Evolutionary conservation across 1,140 invertebrate species (phyloP).

Genomic region (Hylaeus volcanicus): DNA sequence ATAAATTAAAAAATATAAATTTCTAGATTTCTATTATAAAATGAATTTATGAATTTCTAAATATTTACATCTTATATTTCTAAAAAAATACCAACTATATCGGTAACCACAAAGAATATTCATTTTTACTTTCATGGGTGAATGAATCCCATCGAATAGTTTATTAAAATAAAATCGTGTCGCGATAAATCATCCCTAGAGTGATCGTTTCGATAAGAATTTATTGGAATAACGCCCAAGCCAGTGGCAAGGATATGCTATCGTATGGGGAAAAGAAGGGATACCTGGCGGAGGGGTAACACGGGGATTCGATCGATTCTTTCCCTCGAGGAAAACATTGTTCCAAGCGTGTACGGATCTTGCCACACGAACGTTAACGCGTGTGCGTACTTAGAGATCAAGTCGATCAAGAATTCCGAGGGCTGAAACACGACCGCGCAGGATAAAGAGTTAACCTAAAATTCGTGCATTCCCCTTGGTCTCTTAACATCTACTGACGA

Average conservation of each 20-base stretch:
- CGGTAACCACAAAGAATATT: too few species aligned
- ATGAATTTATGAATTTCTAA: too few species aligned
- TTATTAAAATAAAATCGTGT: too few species aligned
- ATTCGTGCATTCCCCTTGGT: not conserved
- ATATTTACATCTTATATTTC: too few species aligned
- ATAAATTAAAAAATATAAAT: too few species aligned
- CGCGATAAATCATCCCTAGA: too few species aligned
- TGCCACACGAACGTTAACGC: not conserved
- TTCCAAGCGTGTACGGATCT: not conserved
- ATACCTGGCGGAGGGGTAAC: not conserved
- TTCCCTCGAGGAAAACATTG: conserved; percentile 18
- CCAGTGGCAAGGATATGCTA: not conserved
- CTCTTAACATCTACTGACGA: not conserved
- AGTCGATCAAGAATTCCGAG: not conserved
- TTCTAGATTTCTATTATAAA: too few species aligned
- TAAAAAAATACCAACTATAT: too few species aligned
- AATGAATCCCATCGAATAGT: too few species aligned
- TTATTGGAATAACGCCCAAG: too few species aligned
- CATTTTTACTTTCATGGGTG: too few species aligned
- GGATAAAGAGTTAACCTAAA: conserved; percentile 17
- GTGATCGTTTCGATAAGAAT: too few species aligned
- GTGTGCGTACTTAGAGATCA: not conserved
- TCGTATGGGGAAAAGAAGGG: not conserved
- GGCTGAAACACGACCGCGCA: not conserved
- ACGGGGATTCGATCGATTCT: conserved; percentile 22